Evolutionary conservation across 2,888 invertebrate genomes (phyloP), one percentile per base, ranked within the genome.

Genomic region (Strigamia maritima): DNA sequence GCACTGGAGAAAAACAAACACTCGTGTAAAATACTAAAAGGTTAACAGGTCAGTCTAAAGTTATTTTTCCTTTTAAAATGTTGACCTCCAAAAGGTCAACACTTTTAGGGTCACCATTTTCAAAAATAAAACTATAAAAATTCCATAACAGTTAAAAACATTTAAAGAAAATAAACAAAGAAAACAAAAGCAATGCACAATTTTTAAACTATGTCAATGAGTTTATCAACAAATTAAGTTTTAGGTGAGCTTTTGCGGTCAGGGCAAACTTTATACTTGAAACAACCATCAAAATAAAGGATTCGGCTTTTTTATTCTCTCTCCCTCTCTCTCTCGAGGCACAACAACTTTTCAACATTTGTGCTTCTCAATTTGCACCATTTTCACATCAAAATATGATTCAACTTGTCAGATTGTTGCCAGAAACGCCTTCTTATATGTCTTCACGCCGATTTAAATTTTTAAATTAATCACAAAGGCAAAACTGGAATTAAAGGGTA

Each of bases 111-210:
- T 70, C 70, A 70, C 26, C 70, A 70, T 70, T 70, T 70, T 14
- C 54, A 19, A 70, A 60, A 70, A 70, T 70, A 70, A 70, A 28
- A 24, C 70, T 70, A 70, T 70, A 70, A 70, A 70, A 70, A 70
- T 70, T 70, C 70, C 70, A 26, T 14, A 19, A 7, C 19, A 16
- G 26, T 70, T 70, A 24, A 28, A 70, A 70, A 24, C 70, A 70
- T 26, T 70, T 28, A 70, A 24, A 19, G 10, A 6, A 70, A 28
- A 70, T 26, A 24, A 14, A 14, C 26, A 70, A 70, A 70, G 70
- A 70, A 70, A 24, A 70, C 14, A 70, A 70, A 70, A 16, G 26
- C 26, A n/a, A n/a, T n/a, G n/a, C 0, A 70, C 24, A 26, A 19
- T 19, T 19, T 19, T 54, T 19, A 54, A 54, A 54, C 54, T 19